Base-by-base conservation (phyloP, 2,888 invertebrate genomes). In the Ochlodes sylvanus region DNA sequence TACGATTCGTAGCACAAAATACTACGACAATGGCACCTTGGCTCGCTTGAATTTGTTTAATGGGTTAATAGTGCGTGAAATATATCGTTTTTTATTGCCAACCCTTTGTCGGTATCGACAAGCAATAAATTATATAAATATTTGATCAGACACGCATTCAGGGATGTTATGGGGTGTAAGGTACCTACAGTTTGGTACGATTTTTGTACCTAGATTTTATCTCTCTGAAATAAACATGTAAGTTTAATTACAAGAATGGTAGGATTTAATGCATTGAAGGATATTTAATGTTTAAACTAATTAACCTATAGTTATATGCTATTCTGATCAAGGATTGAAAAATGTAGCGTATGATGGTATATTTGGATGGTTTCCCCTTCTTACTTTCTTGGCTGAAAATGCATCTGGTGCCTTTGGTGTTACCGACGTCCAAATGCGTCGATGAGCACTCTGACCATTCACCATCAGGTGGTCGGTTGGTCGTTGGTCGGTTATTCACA, bases 101-200 rank as follows among this genome's bases (percentile, higher is more conserved):
- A 89, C 89, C 90, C 89, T 90, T 92, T 89, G 83, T 83, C 78
- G 81, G 76, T 87, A 92, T 91, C 80, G 92, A 88, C 85, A 80
- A 73, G 82, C 82, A 78, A 91, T 91, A 91, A 90, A 90, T 92
- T 81, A 83, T 79, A 86, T 86, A 77, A 88, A 90, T 90, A 88
- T 91, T 90, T 87, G 86, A 91, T 91, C 85, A 79, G 92, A 83
- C 81, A 90, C 87, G 88, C 85, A 70, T 76, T 73, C 71, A 70
- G 71, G 27, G 44, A 34, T 27, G 50, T 38, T 56, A 68, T 66
- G 58, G 68, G 69, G 71, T 68, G 52, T 60, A 67, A 55, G 67
- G 58, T 42, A 21, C 19, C 9, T 50, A 17, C n/a, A 5, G 12
- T 21, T 21, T 52, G 4, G 19, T 27, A 47, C 17, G 15, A 17